Evolutionary conservation across 2,888 invertebrate genomes (phyloP), one percentile per base, ranked within the genome.

Genomic region (Lasius platythorax): DNA sequence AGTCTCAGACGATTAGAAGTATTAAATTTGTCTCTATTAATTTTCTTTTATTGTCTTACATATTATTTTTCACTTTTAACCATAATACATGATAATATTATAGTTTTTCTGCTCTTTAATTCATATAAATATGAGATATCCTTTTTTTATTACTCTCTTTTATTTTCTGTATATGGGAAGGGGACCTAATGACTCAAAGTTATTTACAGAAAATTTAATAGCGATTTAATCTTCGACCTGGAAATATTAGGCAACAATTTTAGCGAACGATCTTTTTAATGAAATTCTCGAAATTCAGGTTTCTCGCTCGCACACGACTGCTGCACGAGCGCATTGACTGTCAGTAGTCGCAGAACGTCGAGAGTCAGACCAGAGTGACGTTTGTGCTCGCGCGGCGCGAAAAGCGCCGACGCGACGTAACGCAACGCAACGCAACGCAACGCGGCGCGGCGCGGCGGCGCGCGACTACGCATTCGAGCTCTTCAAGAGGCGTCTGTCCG

Each of bases 371-470:
- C 23, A 23, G 18, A 3, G 30, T 33, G 70, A 61, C 61, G 58
- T 56, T 56, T 23, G 23, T 23, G 23, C 23, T 23, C 56, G 56
- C 12, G 56, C 8, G 56, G 12, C 37, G 73, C 56, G 23, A 63
- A 30, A 74, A 74, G 67, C 76, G 76, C 50, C 23, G 28, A 28
- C 61, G 28, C 61, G 33, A 46, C 53, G 66, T 63, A 23, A 28
- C 43, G 63, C 15, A 15, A 28, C 43, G 23, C 23, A 23, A 23
- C 23, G 23, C 23, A 23, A 23, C 23, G 63, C 30, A 15, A 28
- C 2, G 15, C 61, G 15, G 5, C n/a, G 6, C 37, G 37, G 23
- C 64, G 64, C 74, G 15, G 33, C 30, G 30, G 2, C 40, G 43
- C 30, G 15, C 50, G 37, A 66, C 23, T 37, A 46, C 67, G 66